phyloP scores from a whole-genome alignment of 2,113 vertebrate genomes.

The Pipa parva region DNA sequence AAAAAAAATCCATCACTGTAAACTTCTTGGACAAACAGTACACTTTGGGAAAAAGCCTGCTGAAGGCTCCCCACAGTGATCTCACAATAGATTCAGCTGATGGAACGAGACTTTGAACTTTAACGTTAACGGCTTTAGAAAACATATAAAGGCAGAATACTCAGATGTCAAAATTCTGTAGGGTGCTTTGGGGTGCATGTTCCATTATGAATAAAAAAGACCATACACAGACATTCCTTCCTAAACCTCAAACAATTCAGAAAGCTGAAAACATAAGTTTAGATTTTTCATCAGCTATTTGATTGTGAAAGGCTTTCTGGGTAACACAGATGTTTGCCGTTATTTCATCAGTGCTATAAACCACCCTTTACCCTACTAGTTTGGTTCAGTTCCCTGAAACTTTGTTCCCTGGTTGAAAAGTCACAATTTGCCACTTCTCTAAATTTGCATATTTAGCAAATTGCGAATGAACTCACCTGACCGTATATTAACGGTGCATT shows the following conservation, averaged over 20 bases:
- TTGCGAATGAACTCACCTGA: no score
- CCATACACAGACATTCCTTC: background rate
- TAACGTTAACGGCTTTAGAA: slow-evolving; percentile 7
- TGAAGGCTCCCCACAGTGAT: slow-evolving; percentile 17
- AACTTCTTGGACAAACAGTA: slow-evolving; percentile 23
- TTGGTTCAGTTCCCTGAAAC: no score
- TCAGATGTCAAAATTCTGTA: background rate
- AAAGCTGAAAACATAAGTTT: background rate
- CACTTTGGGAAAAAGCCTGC: slow-evolving; percentile 33
- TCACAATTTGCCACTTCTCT: no score
- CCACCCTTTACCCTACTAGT: background rate
- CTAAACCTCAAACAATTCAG: background rate
- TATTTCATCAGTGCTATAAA: background rate
- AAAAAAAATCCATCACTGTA: slow-evolving; percentile 8
- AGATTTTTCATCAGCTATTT: background rate
- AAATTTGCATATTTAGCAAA: no score
- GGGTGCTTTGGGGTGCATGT: background rate
- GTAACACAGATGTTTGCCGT: background rate
- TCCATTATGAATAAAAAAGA: background rate
- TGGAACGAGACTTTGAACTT: slow-evolving; percentile 34
- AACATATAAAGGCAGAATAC: slow-evolving; percentile 2
- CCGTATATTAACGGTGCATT: no score
- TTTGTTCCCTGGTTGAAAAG: no score
- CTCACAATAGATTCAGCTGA: slow-evolving; percentile 18
- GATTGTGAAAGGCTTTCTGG: background rate